Conservation (phyloP, 2,797 vertebrate genomes). For the Hoplostethus atlanticus region DNA sequence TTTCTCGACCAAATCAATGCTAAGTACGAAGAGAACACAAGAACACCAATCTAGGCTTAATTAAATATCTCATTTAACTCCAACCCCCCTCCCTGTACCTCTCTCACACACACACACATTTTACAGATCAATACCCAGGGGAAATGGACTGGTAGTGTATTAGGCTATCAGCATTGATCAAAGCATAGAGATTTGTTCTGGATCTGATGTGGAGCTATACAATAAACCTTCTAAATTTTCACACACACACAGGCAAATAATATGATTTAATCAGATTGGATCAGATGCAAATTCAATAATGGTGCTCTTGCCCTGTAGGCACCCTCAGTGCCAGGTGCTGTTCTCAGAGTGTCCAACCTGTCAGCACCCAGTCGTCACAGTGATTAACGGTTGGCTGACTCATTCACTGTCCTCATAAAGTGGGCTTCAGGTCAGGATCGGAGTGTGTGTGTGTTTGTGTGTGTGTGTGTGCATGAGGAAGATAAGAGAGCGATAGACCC, state of each 20-base stretch:
- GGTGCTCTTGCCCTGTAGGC: conserved; percentile 17
- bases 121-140: conserved; percentile 33
- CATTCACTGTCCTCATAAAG: conserved; percentile 43
- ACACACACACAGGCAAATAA: conserved; percentile 4
- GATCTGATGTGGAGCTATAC: conserved; percentile 14
- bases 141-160: conserved; percentile 62
- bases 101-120: conserved; percentile 18
- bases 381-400: conserved; percentile 66
- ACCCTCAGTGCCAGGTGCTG: conserved; percentile 39
- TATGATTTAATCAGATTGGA: conserved; percentile 37
- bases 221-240: conserved; percentile 23
- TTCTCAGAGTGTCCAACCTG: conserved; percentile 41
- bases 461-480: neutral
- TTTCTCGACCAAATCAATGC: conserved; percentile 54
- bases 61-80: conserved; percentile 68
- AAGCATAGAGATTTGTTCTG: conserved; percentile 20
- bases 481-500: neutral
- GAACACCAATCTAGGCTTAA: conserved; percentile 32
- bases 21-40: conserved; percentile 25
- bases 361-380: conserved; percentile 45
- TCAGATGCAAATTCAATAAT: conserved; percentile 30
- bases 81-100: conserved; percentile 6
- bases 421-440: conserved; percentile 22
- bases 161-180: conserved; percentile 41
- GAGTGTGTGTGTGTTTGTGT: neutral